Base-by-base conservation (phyloP, 2,888 invertebrate genomes). In the Cheilosia variabilis region DNA sequence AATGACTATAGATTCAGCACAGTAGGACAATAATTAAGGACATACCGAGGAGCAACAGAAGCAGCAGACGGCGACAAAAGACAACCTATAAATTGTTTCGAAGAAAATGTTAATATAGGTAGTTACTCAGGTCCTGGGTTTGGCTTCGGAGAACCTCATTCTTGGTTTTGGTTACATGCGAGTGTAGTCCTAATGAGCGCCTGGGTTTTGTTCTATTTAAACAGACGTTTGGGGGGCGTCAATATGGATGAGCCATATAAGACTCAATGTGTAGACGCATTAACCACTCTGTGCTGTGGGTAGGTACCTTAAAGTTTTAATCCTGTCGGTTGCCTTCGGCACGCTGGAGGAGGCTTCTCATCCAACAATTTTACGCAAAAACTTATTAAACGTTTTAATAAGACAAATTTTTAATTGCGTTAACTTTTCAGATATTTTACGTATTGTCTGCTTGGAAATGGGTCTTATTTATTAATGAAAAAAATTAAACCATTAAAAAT, bases 1-100 rank as follows among this genome's bases (percentile, higher is more conserved):
- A 68, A 68, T 34, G 55, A 68, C 55, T 68, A n/a, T n/a, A 31
- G 45, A 68, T 57, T 68, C 68, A 68, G 57, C 45, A 68, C 55
- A 45, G 68, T 68, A 31, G 55, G 55, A 68, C 68, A 43, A 57
- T 57, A 68, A 68, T 68, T 57, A 68, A 68, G 43, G 43, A 31
- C 55, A 57, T 57, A 57, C 31, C 37, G 37, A 37, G 37, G 3
- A 37, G 13, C 37, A 53, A 27, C 53, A 50, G 50, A n/a, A 9
- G 6, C 41, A 41, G 4, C 9, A n/a, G 17, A 41, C 58, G 7
- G 2, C 19, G 24, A 41, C 24, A 15, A 58, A 41, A 10, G 37
- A 13, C 41, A 27, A 45, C 66, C 34, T 41, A 66, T 66, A 66
- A 53, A 66, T 66, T 66, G 66, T 66, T 66, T 53, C 53, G 4